Percentiles rank a stretch among this genome's conserved stretches.
These are phyloP conservation scores for Acanthosepion esculentum DNA, from an alignment of 2,888 invertebrate species.

Conservation along the genomic window DNA sequence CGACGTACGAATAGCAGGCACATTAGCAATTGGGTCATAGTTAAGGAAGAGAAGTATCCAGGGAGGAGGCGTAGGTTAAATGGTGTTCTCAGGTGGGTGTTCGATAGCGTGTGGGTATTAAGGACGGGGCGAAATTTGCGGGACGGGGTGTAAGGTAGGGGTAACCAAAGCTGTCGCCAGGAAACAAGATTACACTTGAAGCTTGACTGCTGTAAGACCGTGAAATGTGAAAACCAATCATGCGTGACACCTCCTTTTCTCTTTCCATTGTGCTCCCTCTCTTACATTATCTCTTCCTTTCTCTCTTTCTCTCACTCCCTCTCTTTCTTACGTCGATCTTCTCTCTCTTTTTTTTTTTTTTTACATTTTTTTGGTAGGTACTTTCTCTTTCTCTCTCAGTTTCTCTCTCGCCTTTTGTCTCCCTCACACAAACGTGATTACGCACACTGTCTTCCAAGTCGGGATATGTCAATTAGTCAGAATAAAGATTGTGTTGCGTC, in stretches of 20 bases:
- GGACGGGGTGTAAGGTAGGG: background rate
- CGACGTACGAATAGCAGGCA: background rate
- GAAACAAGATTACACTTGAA: background rate
- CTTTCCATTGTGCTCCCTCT: background rate
- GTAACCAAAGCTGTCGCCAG: background rate
- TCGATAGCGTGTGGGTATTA: background rate
- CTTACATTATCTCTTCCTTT: too few species aligned
- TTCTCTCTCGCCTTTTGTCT: too few species aligned
- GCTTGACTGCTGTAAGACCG: background rate
- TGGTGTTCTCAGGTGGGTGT: background rate
- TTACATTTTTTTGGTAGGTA: too few species aligned
- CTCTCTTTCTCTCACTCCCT: too few species aligned
- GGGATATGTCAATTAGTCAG: too few species aligned
- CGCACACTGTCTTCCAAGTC: too few species aligned
- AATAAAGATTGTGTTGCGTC: too few species aligned
- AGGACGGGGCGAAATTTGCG: background rate
- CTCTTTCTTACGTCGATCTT: too few species aligned
- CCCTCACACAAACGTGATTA: too few species aligned
- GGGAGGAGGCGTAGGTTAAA: background rate
- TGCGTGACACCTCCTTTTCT: background rate
- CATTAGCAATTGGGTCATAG: background rate
- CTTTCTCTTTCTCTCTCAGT: too few species aligned
- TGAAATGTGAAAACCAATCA: background rate
- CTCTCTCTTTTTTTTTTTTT: too few species aligned
- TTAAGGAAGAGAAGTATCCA: background rate